Conservation (phyloP, 2,888 invertebrate genomes). For the Eristalinus sepulchralis region DNA sequence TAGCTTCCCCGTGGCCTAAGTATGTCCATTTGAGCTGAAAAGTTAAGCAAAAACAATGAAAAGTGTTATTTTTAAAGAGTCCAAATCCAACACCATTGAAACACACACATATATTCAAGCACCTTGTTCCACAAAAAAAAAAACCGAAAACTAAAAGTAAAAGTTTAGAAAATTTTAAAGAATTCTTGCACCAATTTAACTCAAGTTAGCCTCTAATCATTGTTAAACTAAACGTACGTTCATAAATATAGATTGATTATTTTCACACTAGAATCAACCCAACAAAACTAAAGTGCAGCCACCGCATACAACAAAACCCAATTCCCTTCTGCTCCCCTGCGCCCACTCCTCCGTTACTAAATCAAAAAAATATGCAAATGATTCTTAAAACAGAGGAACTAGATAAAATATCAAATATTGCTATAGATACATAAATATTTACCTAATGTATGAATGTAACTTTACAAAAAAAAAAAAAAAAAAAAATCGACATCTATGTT, state of each 20-base stretch:
- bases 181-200: slow-evolving; percentile 53
- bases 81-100: slow-evolving; percentile 10
- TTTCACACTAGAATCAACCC: background rate
- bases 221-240: slow-evolving; percentile 35
- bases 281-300: background rate
- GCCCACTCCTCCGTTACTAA: background rate
- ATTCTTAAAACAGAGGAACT: background rate
- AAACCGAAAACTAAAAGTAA: background rate
- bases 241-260: slow-evolving; percentile 16
- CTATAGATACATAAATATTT: slow-evolving; percentile 40
- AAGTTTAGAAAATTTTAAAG: slow-evolving; percentile 14
- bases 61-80: background rate
- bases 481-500: background rate
- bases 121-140: slow-evolving; percentile 51
- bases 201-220: slow-evolving; percentile 37
- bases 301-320: slow-evolving; percentile 1
- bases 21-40: too few relatives aligned
- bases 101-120: slow-evolving; percentile 41
- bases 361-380: background rate
- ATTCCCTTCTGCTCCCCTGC: background rate
- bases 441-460: slow-evolving; percentile 44
- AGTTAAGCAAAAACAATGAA: background rate
- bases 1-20: too few relatives aligned
- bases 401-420: slow-evolving; percentile 47
- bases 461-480: slow-evolving; percentile 18